Evolutionary conservation across 1,140 invertebrate genomes (phyloP), one percentile per base, ranked within the genome.

Genomic region (Lepidurus packardi): DNA sequence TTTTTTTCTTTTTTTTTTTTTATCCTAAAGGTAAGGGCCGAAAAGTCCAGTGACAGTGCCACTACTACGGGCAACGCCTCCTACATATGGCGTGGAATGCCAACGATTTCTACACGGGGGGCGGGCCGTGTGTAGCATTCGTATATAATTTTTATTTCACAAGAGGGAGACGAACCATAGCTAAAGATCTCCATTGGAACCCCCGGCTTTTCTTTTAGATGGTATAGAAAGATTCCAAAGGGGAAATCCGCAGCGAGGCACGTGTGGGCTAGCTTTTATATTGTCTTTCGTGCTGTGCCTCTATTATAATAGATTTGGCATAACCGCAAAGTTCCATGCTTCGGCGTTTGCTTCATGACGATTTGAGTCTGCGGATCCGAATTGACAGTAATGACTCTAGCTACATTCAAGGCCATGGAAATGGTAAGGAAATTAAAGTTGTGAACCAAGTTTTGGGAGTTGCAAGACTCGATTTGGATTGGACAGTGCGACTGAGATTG

Each of bases 31-130:
- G 7, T 65, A 13, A 13, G 10, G 10, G 10, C 45, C 45, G 10
- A 10, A 47, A 47, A 1, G 45, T 47, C 53, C 53, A 65, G 53
- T 65, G 53, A 65, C 53, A 21, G 0, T 21, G 53, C 53, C 13
- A 16, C 6, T 65, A 65, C 53, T 65, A 47, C 45, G 16, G 45
- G 16, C 16, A 65, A 65, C 53, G 53, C 53, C 53, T 21, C 53
- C 53, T 21, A 65, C 53, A 16, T 65, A 65, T 65, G 53, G 53
- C 53, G 53, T 65, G 53, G 53, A 65, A 65, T 65, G 53, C 53
- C 53, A 65, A 65, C 53, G 21, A 65, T 65, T 65, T 65, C 53
- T 65, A 65, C 53, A 65, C 53, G 53, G 53, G 53, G 53, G 53
- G 53, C 53, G 53, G 53, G 53, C 21, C 53, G 13, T 65, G 53